Conservation (phyloP, 2,113 vertebrate genomes). For the Glaucidium brasilianum region DNA sequence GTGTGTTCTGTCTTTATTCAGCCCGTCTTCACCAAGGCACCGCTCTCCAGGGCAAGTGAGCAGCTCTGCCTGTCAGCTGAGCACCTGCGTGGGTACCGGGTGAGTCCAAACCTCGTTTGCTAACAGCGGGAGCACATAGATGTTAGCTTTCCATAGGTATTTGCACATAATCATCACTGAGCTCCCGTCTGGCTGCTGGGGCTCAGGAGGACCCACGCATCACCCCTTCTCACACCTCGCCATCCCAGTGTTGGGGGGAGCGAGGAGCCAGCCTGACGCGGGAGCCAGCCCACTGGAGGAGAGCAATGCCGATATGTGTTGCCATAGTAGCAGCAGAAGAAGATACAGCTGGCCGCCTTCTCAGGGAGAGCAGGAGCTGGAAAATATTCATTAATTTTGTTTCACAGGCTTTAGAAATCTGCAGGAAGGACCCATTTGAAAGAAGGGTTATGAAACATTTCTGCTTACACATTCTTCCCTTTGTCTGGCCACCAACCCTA, state of each 20-base stretch:
- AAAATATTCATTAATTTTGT: conserved; percentile 20
- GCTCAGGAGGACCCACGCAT: background rate
- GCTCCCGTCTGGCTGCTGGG: background rate
- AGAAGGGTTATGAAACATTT: background rate
- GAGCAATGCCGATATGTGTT: background rate
- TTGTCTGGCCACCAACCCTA: background rate
- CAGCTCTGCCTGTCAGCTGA: background rate
- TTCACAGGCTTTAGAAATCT: conserved; percentile 2
- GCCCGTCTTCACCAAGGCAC: background rate
- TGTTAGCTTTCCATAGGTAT: rapidly evolving
- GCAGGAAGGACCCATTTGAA: background rate
- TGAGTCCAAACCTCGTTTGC: background rate
- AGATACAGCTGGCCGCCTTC: conserved; percentile 40
- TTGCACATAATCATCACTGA: background rate
- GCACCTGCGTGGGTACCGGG: background rate
- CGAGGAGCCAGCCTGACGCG: background rate
- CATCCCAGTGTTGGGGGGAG: rapidly evolving
- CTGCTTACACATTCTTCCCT: background rate
- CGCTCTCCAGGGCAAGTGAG: background rate
- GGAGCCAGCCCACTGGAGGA: background rate
- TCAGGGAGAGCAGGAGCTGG: background rate
- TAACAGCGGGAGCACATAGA: rapidly evolving
- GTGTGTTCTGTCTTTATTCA: background rate
- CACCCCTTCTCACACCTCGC: background rate
- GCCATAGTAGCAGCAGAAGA: conserved; percentile 56